These are phyloP conservation scores for Linnaemya vulpina DNA, from an alignment of 2,888 invertebrate species.

Conservation along the genomic window DNA sequence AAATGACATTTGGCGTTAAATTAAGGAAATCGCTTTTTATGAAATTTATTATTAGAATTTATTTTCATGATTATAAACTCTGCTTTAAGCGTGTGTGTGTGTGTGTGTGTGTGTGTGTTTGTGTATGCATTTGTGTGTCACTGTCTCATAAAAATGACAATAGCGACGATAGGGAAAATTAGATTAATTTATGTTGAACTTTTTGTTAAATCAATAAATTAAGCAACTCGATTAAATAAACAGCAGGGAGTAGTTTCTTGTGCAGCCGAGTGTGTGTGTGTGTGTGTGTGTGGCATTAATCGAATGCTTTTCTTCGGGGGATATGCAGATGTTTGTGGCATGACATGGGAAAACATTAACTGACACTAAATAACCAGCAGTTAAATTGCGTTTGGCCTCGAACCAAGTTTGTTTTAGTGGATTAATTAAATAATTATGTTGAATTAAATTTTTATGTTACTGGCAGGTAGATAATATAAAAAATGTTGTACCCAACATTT, in stretches of 20 bases:
- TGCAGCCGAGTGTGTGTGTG: slow-evolving; percentile 7
- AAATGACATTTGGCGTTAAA: slow-evolving; percentile 58
- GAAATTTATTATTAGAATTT: slow-evolving; percentile 52
- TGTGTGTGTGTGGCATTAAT: not conserved
- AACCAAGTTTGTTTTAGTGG: not conserved
- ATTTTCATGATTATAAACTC: slow-evolving; percentile 31
- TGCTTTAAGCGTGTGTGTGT: not conserved
- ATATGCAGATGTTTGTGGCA: not conserved
- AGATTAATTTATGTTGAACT: slow-evolving; percentile 28
- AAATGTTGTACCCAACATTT: no score
- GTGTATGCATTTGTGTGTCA: slow-evolving; percentile 14
- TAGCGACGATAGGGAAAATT: slow-evolving; percentile 21
- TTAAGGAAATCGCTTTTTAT: slow-evolving; percentile 53
- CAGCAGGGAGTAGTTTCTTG: not conserved
- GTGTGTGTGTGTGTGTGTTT: no score
- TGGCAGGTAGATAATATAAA: no score
- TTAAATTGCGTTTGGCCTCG: not conserved
- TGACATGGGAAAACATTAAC: not conserved
- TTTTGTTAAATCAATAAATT: slow-evolving; percentile 50
- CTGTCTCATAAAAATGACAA: slow-evolving; percentile 15
- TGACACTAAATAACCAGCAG: not conserved
- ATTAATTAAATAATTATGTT: no score
- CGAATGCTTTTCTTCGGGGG: slow-evolving; percentile 8
- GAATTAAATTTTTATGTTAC: no score
- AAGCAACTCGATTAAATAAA: slow-evolving; percentile 21